Base-by-base conservation (phyloP, 2,797 vertebrate species). In the Euphonia xanthogaster region DNA sequence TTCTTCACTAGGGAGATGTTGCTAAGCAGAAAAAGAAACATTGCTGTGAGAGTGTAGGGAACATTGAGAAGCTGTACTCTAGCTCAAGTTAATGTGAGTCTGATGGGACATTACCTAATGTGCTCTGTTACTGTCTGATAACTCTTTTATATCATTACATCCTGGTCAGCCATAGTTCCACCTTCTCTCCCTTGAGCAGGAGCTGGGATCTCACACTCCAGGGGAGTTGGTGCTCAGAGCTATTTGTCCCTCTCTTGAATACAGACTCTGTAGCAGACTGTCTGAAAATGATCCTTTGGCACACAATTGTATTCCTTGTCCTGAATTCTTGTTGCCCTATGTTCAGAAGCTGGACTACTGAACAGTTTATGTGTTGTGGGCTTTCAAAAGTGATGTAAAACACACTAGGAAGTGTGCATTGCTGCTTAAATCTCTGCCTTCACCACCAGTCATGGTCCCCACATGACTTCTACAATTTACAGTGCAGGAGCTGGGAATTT, bases 1-100 rank as follows among this genome's bases (percentile, higher is more conserved):
- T 30, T 98, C 98, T 96, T 99, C 98, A 35, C 99, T 99, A 91
- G 97, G 31, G 28, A 96, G 87, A 33, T 98, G 96, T 89, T 91
- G 87, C 98, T 98, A 86, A 92, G 42, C 82, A 96, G 91, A 90
- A 92, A 87, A 35, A 95, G 48, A 90, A 78, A 63, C 22, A 80
- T 31, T 54, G 54, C 39, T 85, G 39, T 85, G 62, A 77, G 61
- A 62, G 20, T 14, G 13, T 25, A 33, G 35, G 68, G 47, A 72
- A 11, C 31, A 25, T 1, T 54, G 48, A 66, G 91, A 72, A 95
- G 45, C 20, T 21, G 5, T 20, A 13, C 47, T 80, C 22, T 24
- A 35, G 63, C 44, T 70, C 35, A 17, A 4, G 35, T 47, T 77
- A 51, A 40, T 14, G 23, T 48, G 58, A 71, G 54, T 12, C 33